A percentile compares a stretch with the other conserved stretches of the same genome.
These are phyloP conservation scores for Tragelaphus buxtoni DNA, from an alignment of 2,113 vertebrate genomes.

Conservation along the genomic window DNA sequence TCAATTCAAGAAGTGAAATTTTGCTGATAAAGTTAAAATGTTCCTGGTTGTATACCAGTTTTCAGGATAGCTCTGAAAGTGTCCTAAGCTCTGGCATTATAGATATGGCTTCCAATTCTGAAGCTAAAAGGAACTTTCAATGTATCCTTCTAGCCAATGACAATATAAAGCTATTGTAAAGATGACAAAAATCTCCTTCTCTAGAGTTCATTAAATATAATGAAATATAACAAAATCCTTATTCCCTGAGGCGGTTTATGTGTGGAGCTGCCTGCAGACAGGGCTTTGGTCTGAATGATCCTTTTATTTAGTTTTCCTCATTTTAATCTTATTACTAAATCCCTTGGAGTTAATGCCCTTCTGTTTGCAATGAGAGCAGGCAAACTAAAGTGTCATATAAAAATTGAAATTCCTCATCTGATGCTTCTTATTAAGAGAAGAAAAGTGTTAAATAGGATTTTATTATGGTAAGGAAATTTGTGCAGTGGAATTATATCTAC, in stretches of 20 bases:
- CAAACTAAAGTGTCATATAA: constrained; percentile 33
- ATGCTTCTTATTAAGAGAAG: constrained; percentile 31
- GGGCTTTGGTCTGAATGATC: constrained; percentile 23
- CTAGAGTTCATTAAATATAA: constrained; percentile 26
- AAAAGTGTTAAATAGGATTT: constrained; percentile 15
- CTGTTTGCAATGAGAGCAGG: neutral
- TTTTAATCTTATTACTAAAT: constrained; percentile 57
- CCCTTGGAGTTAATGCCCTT: constrained; percentile 4
- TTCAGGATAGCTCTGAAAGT: neutral
- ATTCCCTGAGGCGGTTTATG: neutral
- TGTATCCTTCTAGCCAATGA: constrained; percentile 8
- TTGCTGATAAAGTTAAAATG: neutral
- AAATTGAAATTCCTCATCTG: constrained; percentile 25
- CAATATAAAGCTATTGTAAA: neutral
- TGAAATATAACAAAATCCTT: neutral
- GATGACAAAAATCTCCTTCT: constrained; percentile 26
- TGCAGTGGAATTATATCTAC: neutral
- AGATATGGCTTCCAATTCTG: constrained; percentile 35
- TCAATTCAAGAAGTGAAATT: neutral
- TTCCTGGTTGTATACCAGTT: neutral
- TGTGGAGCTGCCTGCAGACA: neutral
- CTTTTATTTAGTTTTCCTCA: constrained; percentile 47
- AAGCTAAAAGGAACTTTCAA: neutral
- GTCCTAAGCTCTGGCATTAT: neutral
- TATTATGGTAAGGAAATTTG: neutral